Conservation (phyloP, 2,888 invertebrate species). For the Clitarchus hookeri region DNA sequence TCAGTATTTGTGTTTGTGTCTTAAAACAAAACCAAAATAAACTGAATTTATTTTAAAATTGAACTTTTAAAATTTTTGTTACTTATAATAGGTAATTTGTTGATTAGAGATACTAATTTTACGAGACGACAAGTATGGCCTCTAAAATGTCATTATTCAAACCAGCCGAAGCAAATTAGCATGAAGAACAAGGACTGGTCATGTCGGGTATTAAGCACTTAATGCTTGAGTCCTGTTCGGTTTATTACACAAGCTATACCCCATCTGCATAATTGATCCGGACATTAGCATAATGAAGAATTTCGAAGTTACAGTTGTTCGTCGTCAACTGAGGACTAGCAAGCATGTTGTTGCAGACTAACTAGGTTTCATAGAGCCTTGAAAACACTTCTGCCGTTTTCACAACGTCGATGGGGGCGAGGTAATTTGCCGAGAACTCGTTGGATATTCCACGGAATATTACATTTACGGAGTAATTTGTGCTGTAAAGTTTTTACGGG, state of each 20-base stretch:
- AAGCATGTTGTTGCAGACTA: too few species aligned
- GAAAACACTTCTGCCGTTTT: neutral
- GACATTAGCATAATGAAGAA: neutral
- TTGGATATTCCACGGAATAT: too few species aligned
- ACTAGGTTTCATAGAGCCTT: neutral
- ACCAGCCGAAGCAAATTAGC: neutral
- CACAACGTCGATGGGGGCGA: neutral
- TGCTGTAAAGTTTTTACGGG: neutral
- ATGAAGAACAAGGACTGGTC: neutral
- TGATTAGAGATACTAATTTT: too few species aligned
- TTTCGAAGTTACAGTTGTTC: neutral
- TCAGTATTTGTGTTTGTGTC: too few species aligned
- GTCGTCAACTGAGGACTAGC: neutral
- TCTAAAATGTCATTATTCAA: too few species aligned
- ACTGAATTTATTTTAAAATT: too few species aligned
- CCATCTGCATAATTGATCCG: neutral
- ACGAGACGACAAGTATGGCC: too few species aligned
- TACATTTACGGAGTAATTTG: neutral
- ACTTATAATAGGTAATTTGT: too few species aligned
- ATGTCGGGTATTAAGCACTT: neutral
- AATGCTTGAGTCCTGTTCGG: neutral
- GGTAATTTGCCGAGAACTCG: too few species aligned
- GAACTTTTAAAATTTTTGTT: too few species aligned
- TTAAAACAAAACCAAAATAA: too few species aligned
- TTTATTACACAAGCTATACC: neutral